Evolutionary conservation across 2,797 vertebrate genomes (phyloP).

Genomic region (Phataginus tetradactyla): DNA sequence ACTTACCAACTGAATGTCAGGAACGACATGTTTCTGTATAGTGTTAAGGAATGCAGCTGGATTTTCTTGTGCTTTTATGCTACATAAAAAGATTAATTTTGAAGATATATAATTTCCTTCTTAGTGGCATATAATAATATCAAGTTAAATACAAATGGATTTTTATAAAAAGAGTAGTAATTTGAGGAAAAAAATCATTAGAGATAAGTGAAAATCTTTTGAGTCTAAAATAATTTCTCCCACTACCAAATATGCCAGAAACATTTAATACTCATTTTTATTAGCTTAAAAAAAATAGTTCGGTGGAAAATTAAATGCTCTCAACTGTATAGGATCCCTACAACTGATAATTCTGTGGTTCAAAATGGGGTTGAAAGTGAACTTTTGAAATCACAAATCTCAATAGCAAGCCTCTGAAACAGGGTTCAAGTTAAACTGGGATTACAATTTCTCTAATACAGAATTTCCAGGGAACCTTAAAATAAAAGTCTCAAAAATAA

Average conservation of each 20-base stretch:
- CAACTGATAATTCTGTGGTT: constrained; percentile 14
- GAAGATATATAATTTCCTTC: not conserved
- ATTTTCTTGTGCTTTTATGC: constrained; percentile 38
- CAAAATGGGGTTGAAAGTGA: not conserved
- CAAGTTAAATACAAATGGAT: not conserved
- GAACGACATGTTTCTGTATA: constrained; percentile 63
- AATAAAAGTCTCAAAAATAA: not conserved
- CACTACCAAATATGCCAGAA: not conserved
- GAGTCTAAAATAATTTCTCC: constrained; percentile 19
- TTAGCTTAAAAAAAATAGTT: not conserved
- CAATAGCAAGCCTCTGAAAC: not conserved
- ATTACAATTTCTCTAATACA: not conserved
- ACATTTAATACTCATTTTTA: constrained; percentile 22
- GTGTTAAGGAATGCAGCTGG: constrained; percentile 62
- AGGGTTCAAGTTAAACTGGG: not conserved
- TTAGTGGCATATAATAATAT: not conserved
- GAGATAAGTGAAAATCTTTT: constrained; percentile 9
- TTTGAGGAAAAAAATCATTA: not conserved
- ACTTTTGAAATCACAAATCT: constrained; percentile 18
- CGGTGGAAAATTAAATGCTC: not conserved
- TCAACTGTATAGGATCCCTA: not conserved
- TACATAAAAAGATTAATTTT: constrained; percentile 23
- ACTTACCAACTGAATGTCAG: constrained; percentile 77
- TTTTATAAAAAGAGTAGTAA: constrained; percentile 7
- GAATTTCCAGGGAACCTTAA: not conserved